Evolutionary conservation across 2,113 vertebrate species (phyloP).

Genomic region (Varanus komodoensis): DNA sequence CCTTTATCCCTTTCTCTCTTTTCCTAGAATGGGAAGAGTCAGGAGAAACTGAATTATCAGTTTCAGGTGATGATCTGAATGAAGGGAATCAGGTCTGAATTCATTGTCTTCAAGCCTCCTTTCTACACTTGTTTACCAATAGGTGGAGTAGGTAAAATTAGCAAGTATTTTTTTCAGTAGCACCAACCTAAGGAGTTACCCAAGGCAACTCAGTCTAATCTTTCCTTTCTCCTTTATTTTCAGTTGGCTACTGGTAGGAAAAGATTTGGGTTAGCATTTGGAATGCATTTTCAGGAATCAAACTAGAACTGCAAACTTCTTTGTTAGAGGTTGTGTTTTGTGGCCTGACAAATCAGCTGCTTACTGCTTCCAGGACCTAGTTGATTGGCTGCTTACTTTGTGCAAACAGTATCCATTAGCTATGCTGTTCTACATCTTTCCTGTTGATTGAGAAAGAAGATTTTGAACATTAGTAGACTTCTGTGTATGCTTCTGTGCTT

Average conservation of each 20-base stretch:
- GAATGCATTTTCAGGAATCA: slow-evolving; percentile 12
- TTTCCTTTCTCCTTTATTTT: slow-evolving; percentile 25
- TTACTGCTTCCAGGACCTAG: slow-evolving; percentile 6
- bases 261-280: slow-evolving; percentile 9
- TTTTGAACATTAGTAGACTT: background rate
- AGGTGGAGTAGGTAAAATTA: background rate
- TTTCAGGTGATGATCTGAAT: slow-evolving; percentile 22
- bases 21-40: slow-evolving; percentile 19
- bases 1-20: slow-evolving; percentile 48
- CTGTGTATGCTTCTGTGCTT: background rate
- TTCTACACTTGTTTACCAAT: background rate
- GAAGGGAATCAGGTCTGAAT: background rate
- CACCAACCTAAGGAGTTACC: background rate
- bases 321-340: slow-evolving; percentile 51
- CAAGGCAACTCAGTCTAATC: slow-evolving; percentile 11
- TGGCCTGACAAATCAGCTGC: slow-evolving; percentile 26
- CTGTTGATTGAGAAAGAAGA: slow-evolving; percentile 5
- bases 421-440: background rate
- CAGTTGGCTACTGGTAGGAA: slow-evolving; percentile 30
- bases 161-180: background rate
- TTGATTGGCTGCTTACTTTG: background rate
- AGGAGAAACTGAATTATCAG: slow-evolving; percentile 19
- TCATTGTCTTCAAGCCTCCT: background rate
- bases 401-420: slow-evolving; percentile 25
- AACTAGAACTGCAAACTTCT: slow-evolving; percentile 31